These are phyloP conservation scores for Polypterus senegalus DNA, from an alignment of 2,113 vertebrate species.

Conservation along the genomic window DNA sequence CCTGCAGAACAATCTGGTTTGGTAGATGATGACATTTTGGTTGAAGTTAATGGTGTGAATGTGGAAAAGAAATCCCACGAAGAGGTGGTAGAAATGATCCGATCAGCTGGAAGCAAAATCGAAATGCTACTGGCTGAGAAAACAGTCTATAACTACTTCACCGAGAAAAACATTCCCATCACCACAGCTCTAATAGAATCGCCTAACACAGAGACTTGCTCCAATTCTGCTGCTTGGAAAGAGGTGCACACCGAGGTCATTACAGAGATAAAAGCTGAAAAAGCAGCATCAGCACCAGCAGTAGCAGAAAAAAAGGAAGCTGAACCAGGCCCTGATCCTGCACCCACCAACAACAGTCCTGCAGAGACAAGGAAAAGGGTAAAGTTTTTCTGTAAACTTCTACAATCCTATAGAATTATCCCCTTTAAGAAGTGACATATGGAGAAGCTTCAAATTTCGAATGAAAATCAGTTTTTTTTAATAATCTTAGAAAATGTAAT, in stretches of 20 bases:
- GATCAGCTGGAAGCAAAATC: conserved; percentile 43
- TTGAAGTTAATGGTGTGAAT: conserved; percentile 75
- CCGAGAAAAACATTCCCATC: conserved; percentile 49
- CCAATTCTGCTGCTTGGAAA: conserved; percentile 18
- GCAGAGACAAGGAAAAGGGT: conserved; percentile 34
- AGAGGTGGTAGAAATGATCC: conserved; percentile 61
- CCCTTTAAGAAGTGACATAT: no score
- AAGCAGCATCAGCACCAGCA: not conserved
- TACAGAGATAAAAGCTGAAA: not conserved
- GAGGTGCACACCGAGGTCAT: not conserved
- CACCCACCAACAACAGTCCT: conserved; percentile 2
- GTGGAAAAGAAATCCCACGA: conserved; percentile 59
- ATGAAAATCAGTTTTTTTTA: no score
- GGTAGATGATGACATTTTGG: conserved; percentile 59
- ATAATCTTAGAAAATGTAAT: no score
- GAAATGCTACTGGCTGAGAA: conserved; percentile 62
- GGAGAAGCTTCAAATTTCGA: no score
- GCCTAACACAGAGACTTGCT: conserved; percentile 12
- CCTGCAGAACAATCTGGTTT: conserved; percentile 63
- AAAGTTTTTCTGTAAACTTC: conserved; percentile 12
- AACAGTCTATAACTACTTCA: conserved; percentile 56
- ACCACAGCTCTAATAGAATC: conserved; percentile 36
- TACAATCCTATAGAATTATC: no score
- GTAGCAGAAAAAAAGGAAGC: conserved; percentile 2
- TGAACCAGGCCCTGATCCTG: conserved; percentile 14